Percentiles rank a stretch among this genome's conserved stretches.
Conservation (phyloP, 35 echinoderm and acorn worm species). For the Patiria miniata region DNA sequence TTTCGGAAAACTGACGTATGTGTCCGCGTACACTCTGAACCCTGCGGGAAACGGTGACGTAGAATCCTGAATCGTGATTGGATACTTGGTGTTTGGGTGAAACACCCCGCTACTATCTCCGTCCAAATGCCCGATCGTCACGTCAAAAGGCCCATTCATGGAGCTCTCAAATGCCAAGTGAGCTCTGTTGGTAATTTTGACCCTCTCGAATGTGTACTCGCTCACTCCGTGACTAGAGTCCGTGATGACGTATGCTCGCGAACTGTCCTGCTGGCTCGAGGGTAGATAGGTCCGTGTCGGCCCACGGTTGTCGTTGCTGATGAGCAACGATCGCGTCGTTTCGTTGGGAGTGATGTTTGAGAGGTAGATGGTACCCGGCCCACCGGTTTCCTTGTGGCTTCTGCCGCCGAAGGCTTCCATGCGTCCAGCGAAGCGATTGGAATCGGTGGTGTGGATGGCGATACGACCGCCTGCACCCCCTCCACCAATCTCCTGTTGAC, state of each 20-base stretch:
- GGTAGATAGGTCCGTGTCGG: constrained; percentile 46
- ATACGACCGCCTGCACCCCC: constrained; percentile 84
- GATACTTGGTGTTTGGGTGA: constrained; percentile 27
- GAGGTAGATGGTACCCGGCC: constrained; percentile 79
- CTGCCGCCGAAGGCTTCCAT: constrained; percentile 68
- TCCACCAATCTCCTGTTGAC: constrained; percentile 73
- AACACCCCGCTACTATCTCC: constrained; percentile 71
- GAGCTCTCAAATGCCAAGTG: constrained; percentile 59
- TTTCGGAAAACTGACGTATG: constrained; percentile 61
- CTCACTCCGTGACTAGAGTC: not conserved
- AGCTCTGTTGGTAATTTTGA: constrained; percentile 37
- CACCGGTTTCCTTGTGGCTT: constrained; percentile 54
- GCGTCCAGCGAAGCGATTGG: constrained; percentile 59
- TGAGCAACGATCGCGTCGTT: constrained; percentile 48
- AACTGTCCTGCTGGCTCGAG: constrained; percentile 35
- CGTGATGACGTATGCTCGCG: constrained; percentile 50
- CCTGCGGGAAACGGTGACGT: constrained; percentile 62
- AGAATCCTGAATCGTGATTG: constrained; percentile 50
- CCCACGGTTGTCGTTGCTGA: constrained; percentile 60
- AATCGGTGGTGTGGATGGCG: constrained; percentile 50
- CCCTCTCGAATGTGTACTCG: constrained; percentile 39
- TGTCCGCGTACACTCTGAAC: constrained; percentile 59
- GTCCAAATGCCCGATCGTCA: constrained; percentile 38
- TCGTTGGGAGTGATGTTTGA: constrained; percentile 42
- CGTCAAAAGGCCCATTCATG: not conserved